These are phyloP conservation scores for Catalaphyllia jardinei DNA, from an alignment of 64 coral and sea anemone genomes.

Conservation along the genomic window DNA sequence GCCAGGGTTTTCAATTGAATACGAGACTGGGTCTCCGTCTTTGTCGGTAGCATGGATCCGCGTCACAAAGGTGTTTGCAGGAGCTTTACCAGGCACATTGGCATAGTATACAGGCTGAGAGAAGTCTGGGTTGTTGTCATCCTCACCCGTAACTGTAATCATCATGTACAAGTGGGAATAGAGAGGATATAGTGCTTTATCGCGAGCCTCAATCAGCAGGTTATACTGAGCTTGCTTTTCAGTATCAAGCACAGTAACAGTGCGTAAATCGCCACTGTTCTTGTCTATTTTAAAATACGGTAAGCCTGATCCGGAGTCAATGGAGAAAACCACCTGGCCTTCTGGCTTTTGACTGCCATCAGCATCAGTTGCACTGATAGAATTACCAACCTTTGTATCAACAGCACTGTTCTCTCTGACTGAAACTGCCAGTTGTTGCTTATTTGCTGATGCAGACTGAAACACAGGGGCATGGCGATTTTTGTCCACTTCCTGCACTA, in stretches of 20 bases:
- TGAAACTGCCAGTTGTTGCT: constrained; percentile 17
- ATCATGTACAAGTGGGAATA: constrained; percentile 73
- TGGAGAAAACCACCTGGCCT: constrained; percentile 67
- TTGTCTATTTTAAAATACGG: constrained; percentile 74
- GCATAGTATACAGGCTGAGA: constrained; percentile 72
- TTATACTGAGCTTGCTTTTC: constrained; percentile 67
- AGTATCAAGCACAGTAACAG: constrained; percentile 57
- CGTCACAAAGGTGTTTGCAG: constrained; percentile 51
- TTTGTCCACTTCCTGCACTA: constrained; percentile 82
- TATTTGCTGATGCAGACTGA: neutral
- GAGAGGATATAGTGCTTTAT: constrained; percentile 76
- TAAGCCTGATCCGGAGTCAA: constrained; percentile 75
- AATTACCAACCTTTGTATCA: constrained; percentile 7
- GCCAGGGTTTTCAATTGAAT: constrained; percentile 9
- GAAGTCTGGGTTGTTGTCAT: constrained; percentile 81
- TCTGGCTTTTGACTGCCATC: constrained; percentile 50
- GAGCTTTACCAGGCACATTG: constrained; percentile 39
- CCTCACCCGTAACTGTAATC: constrained; percentile 50
- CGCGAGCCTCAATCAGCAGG: constrained; percentile 69
- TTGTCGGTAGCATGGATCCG: constrained; percentile 37
- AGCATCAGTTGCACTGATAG: constrained; percentile 54
- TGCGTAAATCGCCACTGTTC: constrained; percentile 48
- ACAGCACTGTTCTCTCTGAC: constrained; percentile 23
- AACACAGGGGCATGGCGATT: constrained; percentile 67
- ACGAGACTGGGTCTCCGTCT: constrained; percentile 12